Percentiles rank a stretch among this genome's conserved stretches.
Evolutionary conservation across 1,140 invertebrate genomes (phyloP).

Genomic region (Globodera ellingtonae): DNA sequence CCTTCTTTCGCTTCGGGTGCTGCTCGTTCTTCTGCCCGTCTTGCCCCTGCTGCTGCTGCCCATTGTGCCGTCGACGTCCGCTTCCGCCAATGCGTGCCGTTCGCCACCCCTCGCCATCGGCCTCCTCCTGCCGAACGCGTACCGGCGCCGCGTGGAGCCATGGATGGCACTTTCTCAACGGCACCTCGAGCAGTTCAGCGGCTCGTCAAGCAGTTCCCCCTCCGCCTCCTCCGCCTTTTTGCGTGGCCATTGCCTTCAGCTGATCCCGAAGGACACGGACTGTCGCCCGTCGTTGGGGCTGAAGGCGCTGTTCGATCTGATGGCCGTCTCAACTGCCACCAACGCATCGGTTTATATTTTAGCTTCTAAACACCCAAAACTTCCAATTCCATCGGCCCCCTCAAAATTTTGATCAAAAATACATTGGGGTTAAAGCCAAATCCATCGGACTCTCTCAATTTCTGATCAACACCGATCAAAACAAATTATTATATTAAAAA

Average conservation of each 20-base stretch:
- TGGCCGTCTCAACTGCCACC: conserved; percentile 67
- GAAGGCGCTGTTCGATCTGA: conserved; percentile 97
- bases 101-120: conserved; percentile 39
- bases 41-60: not conserved
- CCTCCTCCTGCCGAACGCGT: conserved; percentile 50
- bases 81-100: not conserved
- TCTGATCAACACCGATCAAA: too few relatives aligned
- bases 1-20: not conserved
- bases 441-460: too few relatives aligned
- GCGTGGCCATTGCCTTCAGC: conserved; percentile 48
- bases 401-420: too few relatives aligned
- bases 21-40: not conserved
- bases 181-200: conserved; percentile 6
- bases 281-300: conserved; percentile 82
- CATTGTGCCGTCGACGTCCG: not conserved
- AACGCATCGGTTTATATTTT: too few relatives aligned
- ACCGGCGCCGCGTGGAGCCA: conserved; percentile 48
- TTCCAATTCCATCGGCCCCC: too few relatives aligned
- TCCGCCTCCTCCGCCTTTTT: conserved; percentile 47
- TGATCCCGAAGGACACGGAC: conserved; percentile 26
- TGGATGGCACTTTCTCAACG: conserved; percentile 19
- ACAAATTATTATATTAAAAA: too few relatives aligned
- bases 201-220: not conserved
- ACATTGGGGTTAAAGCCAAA: too few relatives aligned
- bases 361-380: too few relatives aligned